phyloP scores from a whole-genome alignment of 2,888 invertebrate genomes.

The Heliconius cydno region DNA sequence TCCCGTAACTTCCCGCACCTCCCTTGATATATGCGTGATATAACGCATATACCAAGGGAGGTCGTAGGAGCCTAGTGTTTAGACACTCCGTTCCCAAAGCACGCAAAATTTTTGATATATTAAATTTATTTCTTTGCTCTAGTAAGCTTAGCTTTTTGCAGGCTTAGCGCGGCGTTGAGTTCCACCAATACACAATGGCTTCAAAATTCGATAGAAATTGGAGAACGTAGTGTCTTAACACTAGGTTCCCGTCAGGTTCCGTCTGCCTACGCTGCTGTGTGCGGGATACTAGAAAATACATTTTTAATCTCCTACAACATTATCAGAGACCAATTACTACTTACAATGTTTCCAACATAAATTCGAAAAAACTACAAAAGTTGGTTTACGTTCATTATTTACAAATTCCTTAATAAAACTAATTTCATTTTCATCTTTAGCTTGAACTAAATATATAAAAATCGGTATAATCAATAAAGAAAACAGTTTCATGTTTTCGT shows the following conservation, averaged over 20 bases:
- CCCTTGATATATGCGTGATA: neutral
- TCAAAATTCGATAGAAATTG: too few species aligned
- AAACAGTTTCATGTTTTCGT: constrained; percentile 4
- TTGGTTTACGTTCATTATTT: constrained; percentile 61
- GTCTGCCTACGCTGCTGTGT: too few species aligned
- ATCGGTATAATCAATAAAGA: constrained; percentile 3
- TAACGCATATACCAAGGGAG: neutral
- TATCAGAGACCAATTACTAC: constrained; percentile 40
- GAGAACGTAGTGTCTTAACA: too few species aligned
- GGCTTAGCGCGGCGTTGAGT: too few species aligned
- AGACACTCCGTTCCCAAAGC: neutral
- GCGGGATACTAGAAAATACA: too few species aligned
- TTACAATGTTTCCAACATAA: constrained; percentile 65
- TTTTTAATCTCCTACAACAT: too few species aligned
- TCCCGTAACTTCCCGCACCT: neutral
- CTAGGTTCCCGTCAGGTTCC: too few species aligned
- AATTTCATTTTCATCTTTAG: constrained; percentile 37
- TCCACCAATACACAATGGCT: too few species aligned
- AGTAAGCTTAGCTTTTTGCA: too few species aligned
- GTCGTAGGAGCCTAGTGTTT: neutral
- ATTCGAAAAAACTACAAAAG: constrained; percentile 55
- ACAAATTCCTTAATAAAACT: constrained; percentile 60
- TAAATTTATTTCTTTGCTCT: too few species aligned
- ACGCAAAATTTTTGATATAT: neutral
- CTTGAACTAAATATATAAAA: constrained; percentile 1